Evolutionary conservation across 2,113 vertebrate species (phyloP), one percentile per base, ranked within the genome.

Genomic region (Gymnobelideus leadbeateri): DNA sequence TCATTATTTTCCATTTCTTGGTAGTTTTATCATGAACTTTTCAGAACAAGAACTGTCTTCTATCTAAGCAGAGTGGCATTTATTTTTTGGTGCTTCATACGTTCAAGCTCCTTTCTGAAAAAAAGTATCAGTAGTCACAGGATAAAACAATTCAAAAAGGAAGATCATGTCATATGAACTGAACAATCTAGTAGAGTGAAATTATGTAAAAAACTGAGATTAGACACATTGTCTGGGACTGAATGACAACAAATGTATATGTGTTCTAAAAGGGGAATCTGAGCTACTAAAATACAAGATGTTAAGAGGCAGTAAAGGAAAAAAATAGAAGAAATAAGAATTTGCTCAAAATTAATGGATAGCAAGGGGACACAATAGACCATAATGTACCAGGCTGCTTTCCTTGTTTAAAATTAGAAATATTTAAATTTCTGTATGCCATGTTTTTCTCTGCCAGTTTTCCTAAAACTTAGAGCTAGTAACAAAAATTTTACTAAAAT

Each of bases 51-150:
- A 89, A 93, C 9, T 92, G 46, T 68, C 77, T 50, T 96, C 90
- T 92, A 3, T 55, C 11, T 68, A 84, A 53, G n/a, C 28, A 91
- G 47, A 93, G 19, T 93, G 21, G 77, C 51, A 26, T 94, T 95
- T 94, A 97, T 96, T 96, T 95, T 84, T 94, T 95, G 93, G 90
- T 89, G 26, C 37, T 95, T 28, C 26, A 53, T 55, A 90, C 93
- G 93, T 95, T 90, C 31, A 94, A 96, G 89, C 7, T 50, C 95
- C 54, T 84, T 89, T 91, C 96, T 50, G 9, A n/a, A 89, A 92
- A 49, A 68, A 46, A 92, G 61, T 28, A 91, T 23, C 43, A 91
- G 50, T 47, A 91, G 90, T 92, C 95, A 93, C 53, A 94, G 57
- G 51, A 95, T 90, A 92, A 89, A 93, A 89, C 24, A 92, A 57